phyloP scores from a whole-genome alignment of 1,140 invertebrate genomes.

The Pogonomyrmex californicus region DNA sequence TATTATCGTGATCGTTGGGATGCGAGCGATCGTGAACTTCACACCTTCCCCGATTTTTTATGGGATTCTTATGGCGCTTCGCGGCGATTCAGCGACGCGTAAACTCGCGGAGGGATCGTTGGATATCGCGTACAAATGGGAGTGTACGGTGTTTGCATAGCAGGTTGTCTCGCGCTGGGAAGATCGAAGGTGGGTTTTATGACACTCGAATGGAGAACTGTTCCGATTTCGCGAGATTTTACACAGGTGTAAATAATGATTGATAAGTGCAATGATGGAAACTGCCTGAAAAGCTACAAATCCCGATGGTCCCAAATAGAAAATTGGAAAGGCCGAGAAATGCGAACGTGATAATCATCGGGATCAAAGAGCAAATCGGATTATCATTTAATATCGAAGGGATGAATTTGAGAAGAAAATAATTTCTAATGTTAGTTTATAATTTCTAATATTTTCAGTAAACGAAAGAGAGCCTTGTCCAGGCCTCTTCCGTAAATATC shows the following conservation, averaged over 20 bases:
- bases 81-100: neutral
- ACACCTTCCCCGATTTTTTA: slow-evolving; percentile 34
- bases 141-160: slow-evolving; percentile 15
- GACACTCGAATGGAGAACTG: slow-evolving; percentile 24
- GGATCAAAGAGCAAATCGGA: neutral
- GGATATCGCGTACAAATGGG: slow-evolving; percentile 20
- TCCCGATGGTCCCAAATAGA: neutral
- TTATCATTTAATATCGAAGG: neutral
- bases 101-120: slow-evolving; percentile 35
- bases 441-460: neutral
- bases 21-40: slow-evolving; percentile 38
- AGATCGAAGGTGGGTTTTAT: slow-evolving; percentile 9
- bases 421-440: too few species aligned
- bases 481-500: neutral
- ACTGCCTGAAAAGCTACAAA: neutral
- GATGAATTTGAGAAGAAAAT: neutral
- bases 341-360: neutral
- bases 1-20: slow-evolving; percentile 45
- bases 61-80: slow-evolving; percentile 9
- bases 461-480: neutral
- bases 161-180: slow-evolving; percentile 33
- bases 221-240: slow-evolving; percentile 37
- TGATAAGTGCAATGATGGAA: neutral
- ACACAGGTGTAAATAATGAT: slow-evolving; percentile 20
- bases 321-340: neutral